Base-by-base conservation (phyloP, 2,113 vertebrate genomes). In the Nycticebus coucang region DNA sequence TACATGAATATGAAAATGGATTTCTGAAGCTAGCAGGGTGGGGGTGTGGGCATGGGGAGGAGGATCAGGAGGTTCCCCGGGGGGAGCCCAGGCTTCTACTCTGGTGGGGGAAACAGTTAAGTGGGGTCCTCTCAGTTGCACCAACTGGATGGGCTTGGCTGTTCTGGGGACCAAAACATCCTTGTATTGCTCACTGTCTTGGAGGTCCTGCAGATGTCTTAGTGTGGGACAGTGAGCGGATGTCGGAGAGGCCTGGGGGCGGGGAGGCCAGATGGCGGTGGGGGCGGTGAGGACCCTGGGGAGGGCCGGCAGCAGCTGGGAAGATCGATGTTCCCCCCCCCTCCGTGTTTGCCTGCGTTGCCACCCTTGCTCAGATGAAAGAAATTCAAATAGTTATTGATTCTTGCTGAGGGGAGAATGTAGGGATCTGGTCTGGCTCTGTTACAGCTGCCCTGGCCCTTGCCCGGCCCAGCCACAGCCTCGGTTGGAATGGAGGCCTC, bases 341-440 rank as follows among this genome's bases (percentile, higher is more conserved):
- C 95, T 95, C 91, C 22, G 7, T 96, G 97, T 98, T 97, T 97
- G 94, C 84, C 85, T 97, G 97, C 93, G 95, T 97, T 97, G 97
- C 95, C 94, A 96, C 97, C 97, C 94, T 96, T 87, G 92, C 91
- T 95, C 95, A 98, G 97, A 98, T 97, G 97, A 98, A 98, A 98
- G 97, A 97, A 97, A 98, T 98, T 98, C 97, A 98, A 98, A 97
- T 98, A 77, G 96, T 93, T 98, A 98, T 98, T 96, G 97, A 98
- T 98, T 98, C 81, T 59, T 14, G 30, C 91, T 79, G 93, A 97
- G 94, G 92, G 96, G 92, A 95, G 94, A 94, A 89, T 94, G 87
- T 62, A 84, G 95, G 83, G 97, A 92, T 87, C 95, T 33, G 87
- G 89, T 83, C 71, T 93, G 92, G 75, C 96, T 97, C 87, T 0